Evolutionary conservation across 1,140 invertebrate genomes (phyloP), one percentile per base, ranked within the genome.

Genomic region (Probaryconus sp.): DNA sequence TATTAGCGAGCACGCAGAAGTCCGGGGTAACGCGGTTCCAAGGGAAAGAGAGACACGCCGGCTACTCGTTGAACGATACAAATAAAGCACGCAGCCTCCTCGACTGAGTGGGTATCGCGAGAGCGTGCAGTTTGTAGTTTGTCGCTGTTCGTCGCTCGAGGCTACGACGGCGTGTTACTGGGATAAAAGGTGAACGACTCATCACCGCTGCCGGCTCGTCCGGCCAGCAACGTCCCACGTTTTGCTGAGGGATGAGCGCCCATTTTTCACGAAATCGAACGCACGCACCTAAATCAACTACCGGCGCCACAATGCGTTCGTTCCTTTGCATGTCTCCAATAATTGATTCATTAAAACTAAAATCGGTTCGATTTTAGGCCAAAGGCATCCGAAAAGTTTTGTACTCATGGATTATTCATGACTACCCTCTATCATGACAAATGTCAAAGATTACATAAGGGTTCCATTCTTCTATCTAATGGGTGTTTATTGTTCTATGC

Each of bases 101-200:
- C 61, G 78, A 70, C 67, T 70, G 73, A 77, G 69, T 75, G 69
- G 76, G 77, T 79, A 80, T 77, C 76, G 75, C 76, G 74, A 78
- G 76, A 77, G 72, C 60, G 79, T 82, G 83, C 81, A 84, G 79
- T 83, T 83, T 82, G 81, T 81, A 84, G 79, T 81, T 83, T 83
- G 81, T 83, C 81, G 81, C 79, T 75, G 79, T 70, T 81, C 76
- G 69, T 81, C 79, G 79, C 80, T 81, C 79, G 79, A 77, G 81
- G 80, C 81, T 79, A 80, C 78, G 80, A 85, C 82, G 86, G 84
- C 80, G 83, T 87, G 85, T 87, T 88, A 88, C 85, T 88, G 83
- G 86, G 85, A 88, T 88, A 88, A 88, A 88, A 88, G 86, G 86
- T 88, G 85, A 88, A 88, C 80, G 85, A 86, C 85, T 77, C 75